Evolutionary conservation across 2,113 vertebrate genomes (phyloP).

Genomic region (Oplegnathus fasciatus): DNA sequence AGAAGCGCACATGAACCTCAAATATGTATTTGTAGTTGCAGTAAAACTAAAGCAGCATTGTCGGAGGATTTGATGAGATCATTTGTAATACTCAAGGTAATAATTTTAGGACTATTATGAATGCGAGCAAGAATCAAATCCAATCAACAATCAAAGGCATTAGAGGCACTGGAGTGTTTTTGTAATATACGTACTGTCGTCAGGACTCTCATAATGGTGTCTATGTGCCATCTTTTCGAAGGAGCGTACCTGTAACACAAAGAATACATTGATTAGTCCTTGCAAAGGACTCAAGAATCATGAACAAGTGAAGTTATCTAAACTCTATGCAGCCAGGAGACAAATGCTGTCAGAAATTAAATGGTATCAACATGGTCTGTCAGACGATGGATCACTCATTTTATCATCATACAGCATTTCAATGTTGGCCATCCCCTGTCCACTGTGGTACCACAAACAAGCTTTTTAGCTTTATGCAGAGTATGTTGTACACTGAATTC

Average conservation of each 20-base stretch:
- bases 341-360: constrained; percentile 79
- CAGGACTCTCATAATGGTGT: constrained; percentile 98
- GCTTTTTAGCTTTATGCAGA: background rate
- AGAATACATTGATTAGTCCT: constrained; percentile 49
- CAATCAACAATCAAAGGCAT: background rate
- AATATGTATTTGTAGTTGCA: background rate
- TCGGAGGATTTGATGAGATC: background rate
- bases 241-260: constrained; percentile 91
- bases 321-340: background rate
- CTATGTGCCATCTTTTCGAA: constrained; percentile 99
- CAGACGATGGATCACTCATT: constrained; percentile 86
- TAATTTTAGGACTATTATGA: background rate
- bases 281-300: background rate
- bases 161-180: background rate
- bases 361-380: constrained; percentile 78
- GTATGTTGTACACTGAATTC: background rate
- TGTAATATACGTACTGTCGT: constrained; percentile 90
- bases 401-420: constrained; percentile 83
- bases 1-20: background rate
- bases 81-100: constrained; percentile 22
- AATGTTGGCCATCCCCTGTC: background rate
- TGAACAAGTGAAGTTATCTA: background rate
- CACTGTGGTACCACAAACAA: background rate
- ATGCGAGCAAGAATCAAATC: background rate
- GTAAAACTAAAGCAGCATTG: background rate